Evolutionary conservation across 2,113 vertebrate genomes (phyloP).

Genomic region (Dicerorhinus sumatrensis): DNA sequence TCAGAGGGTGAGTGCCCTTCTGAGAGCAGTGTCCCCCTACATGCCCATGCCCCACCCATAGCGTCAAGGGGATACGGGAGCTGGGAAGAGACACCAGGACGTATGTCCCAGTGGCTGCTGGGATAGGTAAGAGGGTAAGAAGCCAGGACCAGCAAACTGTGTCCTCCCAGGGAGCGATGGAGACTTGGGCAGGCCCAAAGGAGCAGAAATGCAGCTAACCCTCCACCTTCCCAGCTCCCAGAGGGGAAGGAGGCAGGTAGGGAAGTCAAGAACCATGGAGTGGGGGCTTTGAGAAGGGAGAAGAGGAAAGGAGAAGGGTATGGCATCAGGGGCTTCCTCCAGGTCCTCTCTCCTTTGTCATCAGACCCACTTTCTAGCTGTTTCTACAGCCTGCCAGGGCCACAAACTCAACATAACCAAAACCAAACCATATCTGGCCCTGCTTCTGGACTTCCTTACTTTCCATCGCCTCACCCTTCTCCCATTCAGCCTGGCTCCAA

Average conservation of each 20-base stretch:
- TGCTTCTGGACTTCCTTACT: not conserved
- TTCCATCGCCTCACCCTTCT: not conserved
- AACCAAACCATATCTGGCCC: not conserved
- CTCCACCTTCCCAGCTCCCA: not conserved
- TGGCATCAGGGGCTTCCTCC: not conserved
- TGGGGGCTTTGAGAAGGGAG: not conserved
- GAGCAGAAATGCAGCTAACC: not conserved
- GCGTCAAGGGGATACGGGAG: not conserved
- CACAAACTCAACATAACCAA: not conserved
- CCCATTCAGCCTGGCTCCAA: not conserved
- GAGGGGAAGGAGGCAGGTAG: not conserved
- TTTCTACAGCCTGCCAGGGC: not conserved
- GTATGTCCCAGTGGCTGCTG: not conserved
- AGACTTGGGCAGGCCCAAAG: not conserved
- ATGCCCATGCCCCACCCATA: not conserved
- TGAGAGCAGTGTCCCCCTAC: not conserved
- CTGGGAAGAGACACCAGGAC: not conserved
- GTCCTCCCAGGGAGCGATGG: not conserved
- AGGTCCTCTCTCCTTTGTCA: not conserved
- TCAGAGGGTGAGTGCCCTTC: conserved; percentile 39
- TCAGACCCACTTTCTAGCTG: not conserved
- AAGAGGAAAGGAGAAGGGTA: not conserved
- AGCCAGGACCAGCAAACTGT: not conserved
- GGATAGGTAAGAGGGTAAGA: not conserved
- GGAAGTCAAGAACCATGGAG: not conserved